Evolutionary conservation across 2,888 invertebrate species (phyloP), one percentile per base, ranked within the genome.

Genomic region (Odiellus spinosus): DNA sequence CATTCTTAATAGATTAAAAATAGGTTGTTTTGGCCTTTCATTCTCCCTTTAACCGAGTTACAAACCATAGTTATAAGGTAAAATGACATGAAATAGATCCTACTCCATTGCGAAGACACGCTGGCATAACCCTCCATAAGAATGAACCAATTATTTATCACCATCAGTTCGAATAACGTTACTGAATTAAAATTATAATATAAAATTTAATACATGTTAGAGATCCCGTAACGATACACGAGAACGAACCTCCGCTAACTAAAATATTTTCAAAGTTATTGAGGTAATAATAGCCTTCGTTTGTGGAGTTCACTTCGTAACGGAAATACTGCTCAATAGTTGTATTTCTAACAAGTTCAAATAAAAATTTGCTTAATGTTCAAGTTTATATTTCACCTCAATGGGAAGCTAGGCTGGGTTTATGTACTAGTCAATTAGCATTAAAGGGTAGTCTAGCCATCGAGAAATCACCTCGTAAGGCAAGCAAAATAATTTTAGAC

Each of bases 81-180:
- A 69, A 87, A 88, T 35, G 76, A 70, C 82, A 87, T 87, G 63
- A 88, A 87, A 63, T 81, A 88, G n/a, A 82, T 66, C 55, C 86
- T 71, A 46, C 80, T 80, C 67, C 79, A 80, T 59, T 78, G 60
- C 73, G 43, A 76, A 2, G 59, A 56, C n/a, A 61, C 59, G 42
- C 51, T 48, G 0, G 66, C 66, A 59, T 63, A 69, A 1, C 68
- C 86, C 63, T 86, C 83, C 88, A 88, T 88, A 19, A 85, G 74
- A 48, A 87, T 67, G 56, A 67, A 86, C 88, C 88, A 88, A 67
- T 87, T 87, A 66, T 87, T 88, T 48, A 87, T 85, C 11, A 87
- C 85, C 1, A 86, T 87, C 58, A 41, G 21, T 41, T 41, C 21
- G 18, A 41, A 41, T 41, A 41, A 10, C 21, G 15, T 38, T 12